Percentiles rank a stretch among this genome's conserved stretches.
These are phyloP conservation scores for Sinelater perroti DNA, from an alignment of 2,888 invertebrate species.

Conservation along the genomic window DNA sequence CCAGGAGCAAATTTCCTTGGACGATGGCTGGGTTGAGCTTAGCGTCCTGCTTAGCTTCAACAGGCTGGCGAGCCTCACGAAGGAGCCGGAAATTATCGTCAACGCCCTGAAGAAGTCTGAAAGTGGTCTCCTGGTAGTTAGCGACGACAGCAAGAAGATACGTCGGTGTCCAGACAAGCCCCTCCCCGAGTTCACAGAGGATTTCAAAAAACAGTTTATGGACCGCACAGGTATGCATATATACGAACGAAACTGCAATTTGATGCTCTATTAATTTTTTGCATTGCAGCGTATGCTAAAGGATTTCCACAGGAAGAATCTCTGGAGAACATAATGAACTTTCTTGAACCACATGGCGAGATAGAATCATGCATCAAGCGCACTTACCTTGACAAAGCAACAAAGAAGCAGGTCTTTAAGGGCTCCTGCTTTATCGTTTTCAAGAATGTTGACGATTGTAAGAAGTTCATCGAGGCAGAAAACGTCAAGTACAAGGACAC, in stretches of 20 bases:
- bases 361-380: slow-evolving; percentile 72
- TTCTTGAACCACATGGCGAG: slow-evolving; percentile 72
- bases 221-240: slow-evolving; percentile 67
- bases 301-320: slow-evolving; percentile 77
- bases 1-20: slow-evolving; percentile 82
- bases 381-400: slow-evolving; percentile 68
- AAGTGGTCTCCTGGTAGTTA: slow-evolving; percentile 76
- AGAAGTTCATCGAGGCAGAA: slow-evolving; percentile 77
- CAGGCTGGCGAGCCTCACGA: slow-evolving; percentile 76
- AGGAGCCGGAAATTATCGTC: slow-evolving; percentile 74
- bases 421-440: slow-evolving; percentile 94
- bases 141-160: slow-evolving; percentile 68
- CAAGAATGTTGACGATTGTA: slow-evolving; percentile 80
- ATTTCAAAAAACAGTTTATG: slow-evolving; percentile 79
- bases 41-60: slow-evolving; percentile 88
- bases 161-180: slow-evolving; percentile 77
- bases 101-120: slow-evolving; percentile 79
- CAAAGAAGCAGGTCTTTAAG: slow-evolving; percentile 78
- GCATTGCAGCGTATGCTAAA: slow-evolving; percentile 80
- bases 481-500: slow-evolving; percentile 71
- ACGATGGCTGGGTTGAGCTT: slow-evolving; percentile 92
- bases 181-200: slow-evolving; percentile 85
- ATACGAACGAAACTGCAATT: background rate
- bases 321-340: slow-evolving; percentile 75
- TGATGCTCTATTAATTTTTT: background rate